These are phyloP conservation scores for Platyscapa corneri DNA, from an alignment of 1,140 invertebrate genomes.

Conservation along the genomic window DNA sequence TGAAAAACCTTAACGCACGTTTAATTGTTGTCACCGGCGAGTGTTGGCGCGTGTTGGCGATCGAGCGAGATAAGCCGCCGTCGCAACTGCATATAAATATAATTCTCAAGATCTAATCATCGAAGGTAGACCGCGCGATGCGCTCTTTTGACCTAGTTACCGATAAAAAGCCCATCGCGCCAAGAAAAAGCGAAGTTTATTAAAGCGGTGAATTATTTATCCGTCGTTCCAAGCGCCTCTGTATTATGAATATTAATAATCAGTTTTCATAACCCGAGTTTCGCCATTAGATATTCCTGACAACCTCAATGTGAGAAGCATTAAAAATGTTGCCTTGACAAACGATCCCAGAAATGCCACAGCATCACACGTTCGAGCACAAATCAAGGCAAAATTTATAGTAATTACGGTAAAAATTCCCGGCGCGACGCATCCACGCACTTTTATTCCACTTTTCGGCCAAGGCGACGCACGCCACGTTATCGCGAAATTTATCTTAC, in stretches of 20 bases:
- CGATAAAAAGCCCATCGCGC: background rate
- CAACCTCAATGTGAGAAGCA: background rate
- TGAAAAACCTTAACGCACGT: background rate
- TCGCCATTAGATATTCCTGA: background rate
- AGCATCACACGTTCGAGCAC: no score
- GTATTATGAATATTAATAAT: background rate
- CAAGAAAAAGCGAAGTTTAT: background rate
- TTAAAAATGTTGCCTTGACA: background rate
- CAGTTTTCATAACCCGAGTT: background rate
- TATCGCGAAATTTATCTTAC: no score
- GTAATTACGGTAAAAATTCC: no score
- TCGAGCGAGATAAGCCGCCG: background rate
- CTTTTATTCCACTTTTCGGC: no score
- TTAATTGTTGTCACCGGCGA: background rate
- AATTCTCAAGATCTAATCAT: background rate
- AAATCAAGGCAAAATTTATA: no score
- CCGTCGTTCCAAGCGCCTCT: background rate
- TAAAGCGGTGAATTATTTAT: background rate
- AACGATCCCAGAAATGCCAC: no score
- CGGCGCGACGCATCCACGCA: no score
- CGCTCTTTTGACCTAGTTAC: background rate
- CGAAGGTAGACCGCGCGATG: background rate
- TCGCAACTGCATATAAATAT: background rate
- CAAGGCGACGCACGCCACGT: no score
- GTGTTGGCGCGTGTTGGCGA: no score